Evolutionary conservation across 2,888 invertebrate genomes (phyloP), one percentile per base, ranked within the genome.

Genomic region (Hirtodrosophila trivittata): DNA sequence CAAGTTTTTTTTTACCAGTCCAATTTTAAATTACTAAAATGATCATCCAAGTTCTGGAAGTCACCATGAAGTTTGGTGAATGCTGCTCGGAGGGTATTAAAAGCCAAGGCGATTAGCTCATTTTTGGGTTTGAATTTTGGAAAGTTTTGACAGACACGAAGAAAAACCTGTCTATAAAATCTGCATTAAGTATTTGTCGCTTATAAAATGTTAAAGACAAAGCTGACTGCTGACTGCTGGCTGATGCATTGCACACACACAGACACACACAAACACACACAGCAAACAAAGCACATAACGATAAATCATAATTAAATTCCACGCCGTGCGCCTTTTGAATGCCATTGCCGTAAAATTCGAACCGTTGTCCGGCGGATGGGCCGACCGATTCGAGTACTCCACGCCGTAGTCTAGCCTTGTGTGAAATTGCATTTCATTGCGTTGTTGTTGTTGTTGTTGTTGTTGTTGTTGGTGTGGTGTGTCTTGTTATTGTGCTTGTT

Each of bases 251-350:
- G 18, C 18, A 39, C 35, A 26, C 12, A 46, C 4, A 7, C 16
- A 1, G 9, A 16, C 16, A 21, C 13, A 26, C n/a, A 25, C 6
- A 39, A 18, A 21, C 35, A 37, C 14, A 39, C 6, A 28, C 8
- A 21, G 5, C 13, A 46, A 16, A 45, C n/a, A 25, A 28, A 13
- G 32, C 59, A 37, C 49, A 43, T 25, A 33, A 54, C 59, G 35
- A 77, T 80, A 85, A 85, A 85, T 85, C 78, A 80, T 82, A 82
- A 80, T 80, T 82, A 85, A 77, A 82, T 74, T 80, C 67, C 57
- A 69, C 68, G 66, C 74, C 47, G 28, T 52, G 42, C 58, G 51
- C 50, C 50, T 33, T 62, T 73, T 62, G 68, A 73, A 32, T 13
- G 33, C 28, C 52, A 50, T 37, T 55, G 37, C 33, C 33, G 57